These are phyloP conservation scores for Onychostoma macrolepis DNA, from an alignment of 2,113 vertebrate genomes.

Conservation along the genomic window DNA sequence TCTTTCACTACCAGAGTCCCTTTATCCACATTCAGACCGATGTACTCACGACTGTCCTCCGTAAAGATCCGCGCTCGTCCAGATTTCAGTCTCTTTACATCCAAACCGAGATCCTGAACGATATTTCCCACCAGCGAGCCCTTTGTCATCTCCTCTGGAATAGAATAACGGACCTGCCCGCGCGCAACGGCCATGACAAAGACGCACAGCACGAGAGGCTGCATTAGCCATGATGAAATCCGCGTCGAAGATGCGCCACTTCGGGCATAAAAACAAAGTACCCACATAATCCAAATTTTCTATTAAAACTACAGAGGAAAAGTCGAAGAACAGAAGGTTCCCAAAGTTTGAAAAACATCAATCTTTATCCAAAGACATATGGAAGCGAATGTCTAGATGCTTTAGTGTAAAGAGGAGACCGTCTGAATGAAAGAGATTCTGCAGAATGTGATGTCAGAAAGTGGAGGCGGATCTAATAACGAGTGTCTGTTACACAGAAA, in stretches of 20 bases:
- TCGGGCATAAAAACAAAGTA: neutral
- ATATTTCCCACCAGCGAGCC: conserved; percentile 74
- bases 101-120: conserved; percentile 78
- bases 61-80: conserved; percentile 78
- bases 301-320: too few species aligned
- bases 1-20: conserved; percentile 72
- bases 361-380: neutral
- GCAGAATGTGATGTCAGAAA: conserved; percentile 20
- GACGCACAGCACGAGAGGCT: conserved; percentile 38
- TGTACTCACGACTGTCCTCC: conserved; percentile 78
- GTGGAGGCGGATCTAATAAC: conserved; percentile 21
- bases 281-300: neutral
- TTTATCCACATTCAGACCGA: conserved; percentile 76
- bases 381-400: neutral
- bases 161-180: conserved; percentile 61
- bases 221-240: conserved; percentile 3
- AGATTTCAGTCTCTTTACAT: conserved; percentile 71
- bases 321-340: neutral
- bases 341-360: neutral
- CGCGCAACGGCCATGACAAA: conserved; percentile 14
- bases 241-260: neutral
- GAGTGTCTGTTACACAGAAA: too few species aligned
- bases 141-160: conserved; percentile 59
- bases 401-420: neutral
- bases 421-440: neutral